Evolutionary conservation across 2,797 vertebrate species (phyloP).

Genomic region (Diplodus sargus): DNA sequence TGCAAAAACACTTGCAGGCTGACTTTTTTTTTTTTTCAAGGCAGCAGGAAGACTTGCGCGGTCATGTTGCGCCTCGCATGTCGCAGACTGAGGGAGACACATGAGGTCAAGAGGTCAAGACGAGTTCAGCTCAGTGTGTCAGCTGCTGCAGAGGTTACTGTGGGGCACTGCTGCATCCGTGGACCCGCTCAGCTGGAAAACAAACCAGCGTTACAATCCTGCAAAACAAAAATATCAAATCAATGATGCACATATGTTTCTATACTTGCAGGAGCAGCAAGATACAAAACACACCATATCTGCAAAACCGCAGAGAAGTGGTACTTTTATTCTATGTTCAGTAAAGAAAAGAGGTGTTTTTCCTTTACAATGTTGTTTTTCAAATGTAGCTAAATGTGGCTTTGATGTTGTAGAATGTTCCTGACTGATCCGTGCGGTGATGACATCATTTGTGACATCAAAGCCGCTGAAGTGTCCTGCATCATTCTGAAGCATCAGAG

Average conservation of each 20-base stretch:
- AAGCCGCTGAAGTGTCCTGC: no score
- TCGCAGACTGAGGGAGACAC: constrained; percentile 44
- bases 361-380: no score
- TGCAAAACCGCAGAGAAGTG: no score
- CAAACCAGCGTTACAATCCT: neutral
- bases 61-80: constrained; percentile 44
- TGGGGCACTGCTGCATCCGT: constrained; percentile 13
- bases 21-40: neutral
- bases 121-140: constrained; percentile 63
- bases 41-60: constrained; percentile 6
- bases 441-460: no score
- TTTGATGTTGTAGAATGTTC: no score
- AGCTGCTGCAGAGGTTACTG: constrained; percentile 51
- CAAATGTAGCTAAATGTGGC: no score
- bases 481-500: no score
- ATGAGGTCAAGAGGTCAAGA: constrained; percentile 77
- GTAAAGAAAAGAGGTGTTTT: no score
- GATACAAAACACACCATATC: no score
- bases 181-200: neutral
- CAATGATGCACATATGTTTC: neutral
- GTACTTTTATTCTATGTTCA: no score
- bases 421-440: no score
- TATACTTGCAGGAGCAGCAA: neutral
- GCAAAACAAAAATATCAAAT: neutral
- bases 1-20: neutral